Evolutionary conservation across 2,888 invertebrate species (phyloP).

Genomic region (Polyploca ridens): DNA sequence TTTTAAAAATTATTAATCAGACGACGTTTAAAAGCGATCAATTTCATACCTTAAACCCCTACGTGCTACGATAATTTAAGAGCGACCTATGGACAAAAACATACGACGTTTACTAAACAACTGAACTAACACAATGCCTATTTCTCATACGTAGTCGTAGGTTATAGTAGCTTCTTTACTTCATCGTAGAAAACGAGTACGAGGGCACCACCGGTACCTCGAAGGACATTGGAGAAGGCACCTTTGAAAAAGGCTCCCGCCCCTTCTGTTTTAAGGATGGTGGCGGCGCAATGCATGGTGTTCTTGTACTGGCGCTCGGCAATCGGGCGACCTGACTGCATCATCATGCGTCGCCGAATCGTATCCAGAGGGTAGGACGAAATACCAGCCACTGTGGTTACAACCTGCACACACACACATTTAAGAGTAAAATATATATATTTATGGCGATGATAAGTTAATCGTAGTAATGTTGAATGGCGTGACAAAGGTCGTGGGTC

Average conservation of each 20-base stretch:
- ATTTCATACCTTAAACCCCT: too few species aligned
- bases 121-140: not conserved
- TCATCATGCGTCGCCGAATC: slow-evolving; percentile 98
- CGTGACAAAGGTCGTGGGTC: too few species aligned
- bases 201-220: slow-evolving; percentile 96
- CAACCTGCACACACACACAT: slow-evolving; percentile 70
- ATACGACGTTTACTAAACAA: not conserved
- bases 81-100: too few species aligned
- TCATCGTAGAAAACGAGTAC: slow-evolving; percentile 96
- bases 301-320: slow-evolving; percentile 93
- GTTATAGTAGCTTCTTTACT: slow-evolving; percentile 88
- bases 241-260: slow-evolving; percentile 96
- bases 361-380: slow-evolving; percentile 98
- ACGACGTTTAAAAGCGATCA: too few species aligned
- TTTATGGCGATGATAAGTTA: not conserved
- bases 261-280: slow-evolving; percentile 93
- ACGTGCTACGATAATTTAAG: too few species aligned
- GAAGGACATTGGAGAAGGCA: slow-evolving; percentile 95
- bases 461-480: too few species aligned
- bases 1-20: too few species aligned
- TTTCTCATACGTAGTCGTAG: not conserved
- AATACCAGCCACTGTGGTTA: slow-evolving; percentile 92
- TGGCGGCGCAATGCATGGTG: slow-evolving; percentile 95
- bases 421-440: not conserved
- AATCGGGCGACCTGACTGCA: slow-evolving; percentile 95